These are phyloP conservation scores for Nymphicus hollandicus DNA, from an alignment of 2,113 vertebrate genomes.

Conservation along the genomic window DNA sequence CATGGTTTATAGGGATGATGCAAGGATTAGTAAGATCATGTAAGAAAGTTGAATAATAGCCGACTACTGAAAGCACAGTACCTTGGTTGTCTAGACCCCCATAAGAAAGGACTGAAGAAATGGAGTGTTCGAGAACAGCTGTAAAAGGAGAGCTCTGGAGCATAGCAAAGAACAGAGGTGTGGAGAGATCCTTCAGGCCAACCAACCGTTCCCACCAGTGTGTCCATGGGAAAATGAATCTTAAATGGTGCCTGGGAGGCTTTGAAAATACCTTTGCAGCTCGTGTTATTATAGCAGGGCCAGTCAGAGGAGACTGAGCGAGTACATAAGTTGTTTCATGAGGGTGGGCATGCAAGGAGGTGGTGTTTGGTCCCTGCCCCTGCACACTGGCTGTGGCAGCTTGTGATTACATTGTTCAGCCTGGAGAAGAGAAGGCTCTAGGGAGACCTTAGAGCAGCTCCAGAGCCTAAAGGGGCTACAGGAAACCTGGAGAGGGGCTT, in stretches of 20 bases:
- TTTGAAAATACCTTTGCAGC: not conserved
- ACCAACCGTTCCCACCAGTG: accelerated
- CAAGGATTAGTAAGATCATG: not conserved
- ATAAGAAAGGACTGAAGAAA: not conserved
- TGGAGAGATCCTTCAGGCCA: not conserved
- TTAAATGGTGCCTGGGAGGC: not conserved
- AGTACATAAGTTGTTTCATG: not conserved
- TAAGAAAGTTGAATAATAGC: not conserved
- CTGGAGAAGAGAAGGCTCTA: not conserved
- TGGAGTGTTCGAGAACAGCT: not conserved
- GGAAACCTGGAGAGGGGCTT: not conserved
- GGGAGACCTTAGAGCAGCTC: not conserved
- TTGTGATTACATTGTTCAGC: not conserved
- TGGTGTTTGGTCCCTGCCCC: not conserved
- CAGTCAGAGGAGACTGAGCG: not conserved
- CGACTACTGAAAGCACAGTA: not conserved
- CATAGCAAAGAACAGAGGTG: not conserved
- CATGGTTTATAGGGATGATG: not conserved
- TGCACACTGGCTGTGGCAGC: accelerated
- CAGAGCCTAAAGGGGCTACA: not conserved
- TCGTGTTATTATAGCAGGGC: not conserved
- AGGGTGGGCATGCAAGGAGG: not conserved
- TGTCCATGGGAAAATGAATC: not conserved
- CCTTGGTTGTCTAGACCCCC: not conserved
- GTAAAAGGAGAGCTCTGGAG: not conserved